These are phyloP conservation scores for Tetragnatha versicolor DNA, from an alignment of 1,140 invertebrate genomes.

Conservation along the genomic window DNA sequence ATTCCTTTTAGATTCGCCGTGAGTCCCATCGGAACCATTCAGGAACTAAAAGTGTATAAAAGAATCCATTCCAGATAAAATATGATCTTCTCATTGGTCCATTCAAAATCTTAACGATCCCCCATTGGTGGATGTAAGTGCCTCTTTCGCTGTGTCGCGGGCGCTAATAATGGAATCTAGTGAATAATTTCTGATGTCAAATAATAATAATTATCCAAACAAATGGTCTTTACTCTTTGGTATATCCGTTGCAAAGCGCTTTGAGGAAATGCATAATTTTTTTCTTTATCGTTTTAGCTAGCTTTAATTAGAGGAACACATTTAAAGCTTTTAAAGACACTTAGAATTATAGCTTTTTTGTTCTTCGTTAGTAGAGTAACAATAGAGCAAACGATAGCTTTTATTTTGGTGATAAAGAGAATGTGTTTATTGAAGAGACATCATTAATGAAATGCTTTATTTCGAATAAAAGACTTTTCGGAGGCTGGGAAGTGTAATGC, in stretches of 20 bases:
- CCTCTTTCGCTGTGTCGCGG: background rate
- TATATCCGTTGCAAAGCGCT: background rate
- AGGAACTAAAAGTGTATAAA: slow-evolving; percentile 19
- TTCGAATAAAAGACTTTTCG: no score
- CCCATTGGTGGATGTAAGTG: slow-evolving; percentile 18
- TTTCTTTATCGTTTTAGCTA: no score
- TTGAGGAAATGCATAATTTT: background rate
- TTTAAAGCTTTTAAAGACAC: no score
- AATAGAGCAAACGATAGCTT: no score
- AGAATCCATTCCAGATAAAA: slow-evolving; percentile 30
- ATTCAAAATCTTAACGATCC: slow-evolving; percentile 33
- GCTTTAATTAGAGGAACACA: no score
- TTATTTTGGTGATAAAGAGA: no score
- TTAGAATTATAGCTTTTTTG: no score
- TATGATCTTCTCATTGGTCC: slow-evolving; percentile 32
- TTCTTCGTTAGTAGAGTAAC: no score
- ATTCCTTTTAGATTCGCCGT: slow-evolving; percentile 2
- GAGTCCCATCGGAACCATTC: background rate
- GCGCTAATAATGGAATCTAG: slow-evolving; percentile 9
- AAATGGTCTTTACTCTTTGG: slow-evolving; percentile 1
- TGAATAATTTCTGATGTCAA: slow-evolving; percentile 32
- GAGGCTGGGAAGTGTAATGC: no score
- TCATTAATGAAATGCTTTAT: no score
- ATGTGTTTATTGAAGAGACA: no score
- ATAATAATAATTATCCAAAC: slow-evolving; percentile 36